phyloP scores from a whole-genome alignment of 2,797 vertebrate genomes.

The Calcarius lapponicus region DNA sequence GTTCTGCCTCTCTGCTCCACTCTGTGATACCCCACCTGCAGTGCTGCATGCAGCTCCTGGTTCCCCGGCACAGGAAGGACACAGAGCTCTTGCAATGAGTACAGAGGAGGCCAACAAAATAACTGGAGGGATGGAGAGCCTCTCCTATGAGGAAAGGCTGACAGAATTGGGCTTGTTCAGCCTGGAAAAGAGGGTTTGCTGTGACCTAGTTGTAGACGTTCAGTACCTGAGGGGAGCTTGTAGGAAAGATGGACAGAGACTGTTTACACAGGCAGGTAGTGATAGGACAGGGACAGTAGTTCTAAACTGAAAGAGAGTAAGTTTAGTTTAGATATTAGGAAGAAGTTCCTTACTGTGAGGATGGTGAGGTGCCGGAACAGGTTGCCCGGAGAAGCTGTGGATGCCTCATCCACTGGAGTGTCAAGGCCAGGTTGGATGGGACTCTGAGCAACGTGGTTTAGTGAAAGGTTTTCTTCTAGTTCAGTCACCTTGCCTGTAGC shows the following conservation, averaged over 20 bases:
- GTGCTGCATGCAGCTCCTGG: neutral
- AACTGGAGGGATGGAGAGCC: neutral
- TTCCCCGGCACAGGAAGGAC: neutral
- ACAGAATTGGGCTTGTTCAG: neutral
- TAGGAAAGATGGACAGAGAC: neutral
- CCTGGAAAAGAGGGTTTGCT: neutral
- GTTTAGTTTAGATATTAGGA: neutral
- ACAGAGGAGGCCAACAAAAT: neutral
- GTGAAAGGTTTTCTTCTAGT: neutral
- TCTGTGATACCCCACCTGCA: neutral
- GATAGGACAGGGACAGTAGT: neutral
- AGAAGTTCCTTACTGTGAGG: neutral
- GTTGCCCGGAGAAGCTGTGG: neutral
- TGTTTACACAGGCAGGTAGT: neutral
- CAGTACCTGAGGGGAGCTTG: neutral
- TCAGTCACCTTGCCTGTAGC: neutral
- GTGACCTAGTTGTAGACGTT: neutral
- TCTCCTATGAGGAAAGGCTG: neutral
- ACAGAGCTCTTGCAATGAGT: rapidly evolving
- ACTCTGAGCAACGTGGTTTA: neutral
- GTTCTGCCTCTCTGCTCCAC: rapidly evolving
- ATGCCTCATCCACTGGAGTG: neutral
- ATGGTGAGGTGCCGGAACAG: neutral
- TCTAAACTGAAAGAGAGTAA: neutral
- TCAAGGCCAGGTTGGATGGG: neutral